phyloP scores from a whole-genome alignment of 2,888 invertebrate genomes.

The Microdon myrmicae region DNA sequence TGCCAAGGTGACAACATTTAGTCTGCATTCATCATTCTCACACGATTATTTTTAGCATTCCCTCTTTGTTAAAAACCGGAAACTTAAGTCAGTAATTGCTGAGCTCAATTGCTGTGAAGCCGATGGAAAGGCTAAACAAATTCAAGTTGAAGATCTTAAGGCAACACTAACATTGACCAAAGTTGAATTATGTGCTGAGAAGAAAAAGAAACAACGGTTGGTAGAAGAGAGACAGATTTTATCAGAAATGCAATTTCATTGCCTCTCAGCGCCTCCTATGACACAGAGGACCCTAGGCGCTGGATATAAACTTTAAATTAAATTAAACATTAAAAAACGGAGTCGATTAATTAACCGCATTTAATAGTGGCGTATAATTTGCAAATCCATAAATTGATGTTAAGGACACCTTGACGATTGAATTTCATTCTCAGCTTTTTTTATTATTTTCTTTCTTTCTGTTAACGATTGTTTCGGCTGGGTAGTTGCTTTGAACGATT shows the following conservation, averaged over 20 bases:
- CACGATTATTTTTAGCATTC: constrained; percentile 55
- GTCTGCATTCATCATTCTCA: background rate
- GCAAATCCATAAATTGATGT: background rate
- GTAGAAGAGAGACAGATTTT: constrained; percentile 62
- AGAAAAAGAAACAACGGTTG: constrained; percentile 61
- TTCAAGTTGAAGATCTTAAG: constrained; percentile 60
- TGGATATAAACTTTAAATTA: constrained; percentile 58
- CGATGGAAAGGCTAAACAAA: constrained; percentile 59
- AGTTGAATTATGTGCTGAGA: constrained; percentile 60
- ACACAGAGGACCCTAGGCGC: constrained; percentile 60
- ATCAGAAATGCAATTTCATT: constrained; percentile 64
- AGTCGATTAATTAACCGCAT: too few species aligned
- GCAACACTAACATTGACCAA: constrained; percentile 59
- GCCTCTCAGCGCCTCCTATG: constrained; percentile 63
- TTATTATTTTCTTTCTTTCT: constrained; percentile 25
- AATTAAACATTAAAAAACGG: constrained; percentile 10
- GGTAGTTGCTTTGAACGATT: constrained; percentile 56
- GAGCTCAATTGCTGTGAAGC: constrained; percentile 61
- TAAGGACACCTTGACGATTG: background rate
- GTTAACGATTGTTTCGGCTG: constrained; percentile 44
- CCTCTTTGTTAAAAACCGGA: constrained; percentile 61
- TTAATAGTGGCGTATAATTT: background rate
- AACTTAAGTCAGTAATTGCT: constrained; percentile 62
- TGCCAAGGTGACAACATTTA: background rate
- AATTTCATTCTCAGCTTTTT: background rate